Percentiles rank a stretch among this genome's conserved stretches.
These are phyloP conservation scores for Meiosimyza decipiens DNA, from an alignment of 2,888 invertebrate species.

Conservation along the genomic window DNA sequence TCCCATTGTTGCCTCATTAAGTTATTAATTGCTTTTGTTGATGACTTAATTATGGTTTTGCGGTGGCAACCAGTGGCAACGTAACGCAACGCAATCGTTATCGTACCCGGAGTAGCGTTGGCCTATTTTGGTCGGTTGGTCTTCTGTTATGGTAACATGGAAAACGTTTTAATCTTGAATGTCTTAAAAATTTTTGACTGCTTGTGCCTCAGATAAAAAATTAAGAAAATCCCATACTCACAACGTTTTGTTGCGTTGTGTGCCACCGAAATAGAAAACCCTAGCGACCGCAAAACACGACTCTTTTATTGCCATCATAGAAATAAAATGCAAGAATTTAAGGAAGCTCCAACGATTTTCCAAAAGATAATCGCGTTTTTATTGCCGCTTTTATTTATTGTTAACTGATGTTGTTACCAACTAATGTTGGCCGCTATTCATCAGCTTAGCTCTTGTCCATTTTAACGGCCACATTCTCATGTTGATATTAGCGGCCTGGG, in stretches of 20 bases:
- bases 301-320: slow-evolving; percentile 19
- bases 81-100: slow-evolving; percentile 12
- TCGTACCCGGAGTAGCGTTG: not conserved
- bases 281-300: slow-evolving; percentile 16
- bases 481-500: too few species aligned
- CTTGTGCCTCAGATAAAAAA: not conserved
- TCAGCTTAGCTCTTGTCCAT: too few species aligned
- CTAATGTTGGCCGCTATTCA: not conserved
- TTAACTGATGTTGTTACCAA: not conserved
- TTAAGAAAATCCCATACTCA: too few species aligned
- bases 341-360: slow-evolving; percentile 1
- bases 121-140: not conserved
- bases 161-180: slow-evolving; percentile 26
- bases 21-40: slow-evolving; percentile 35
- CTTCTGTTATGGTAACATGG: slow-evolving; percentile 8
- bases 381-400: not conserved
- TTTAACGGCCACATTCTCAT: too few species aligned
- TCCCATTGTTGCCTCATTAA: slow-evolving; percentile 28
- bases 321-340: slow-evolving; percentile 1
- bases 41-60: slow-evolving; percentile 37
- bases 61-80: slow-evolving; percentile 11
- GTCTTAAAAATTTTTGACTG: slow-evolving; percentile 10
- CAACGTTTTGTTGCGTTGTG: not conserved
- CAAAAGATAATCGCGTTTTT: slow-evolving; percentile 9
- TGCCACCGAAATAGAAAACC: not conserved